phyloP scores from a whole-genome alignment of 2,113 vertebrate genomes.

The Argyrosomus japonicus region DNA sequence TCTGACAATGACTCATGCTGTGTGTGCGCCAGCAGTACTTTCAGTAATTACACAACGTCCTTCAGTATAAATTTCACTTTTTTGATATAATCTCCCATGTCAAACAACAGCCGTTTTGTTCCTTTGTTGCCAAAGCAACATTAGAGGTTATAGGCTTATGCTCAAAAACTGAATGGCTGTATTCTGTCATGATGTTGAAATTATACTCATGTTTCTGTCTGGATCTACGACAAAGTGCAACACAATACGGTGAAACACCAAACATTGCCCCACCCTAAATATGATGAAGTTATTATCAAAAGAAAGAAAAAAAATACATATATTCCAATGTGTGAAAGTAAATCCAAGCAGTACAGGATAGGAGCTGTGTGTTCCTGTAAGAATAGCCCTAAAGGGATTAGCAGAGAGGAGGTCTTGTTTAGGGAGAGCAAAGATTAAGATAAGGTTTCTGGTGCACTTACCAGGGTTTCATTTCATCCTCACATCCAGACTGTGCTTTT shows the following conservation, averaged over 20 bases:
- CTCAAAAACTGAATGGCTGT: conserved; percentile 44
- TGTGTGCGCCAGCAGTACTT: conserved; percentile 61
- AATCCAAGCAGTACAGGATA: conserved; percentile 19
- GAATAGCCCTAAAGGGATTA: conserved; percentile 44
- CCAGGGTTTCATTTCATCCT: conserved; percentile 56
- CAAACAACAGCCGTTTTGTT: conserved; percentile 73
- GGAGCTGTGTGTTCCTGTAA: conserved; percentile 44
- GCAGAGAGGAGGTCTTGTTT: conserved; percentile 45
- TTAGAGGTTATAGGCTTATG: conserved; percentile 60
- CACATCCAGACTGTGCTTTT: conserved; percentile 14
- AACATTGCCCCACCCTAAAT: conserved; percentile 39
- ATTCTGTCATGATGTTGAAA: conserved; percentile 60
- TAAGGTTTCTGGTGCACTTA: conserved; percentile 60
- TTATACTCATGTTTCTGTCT: conserved; percentile 34
- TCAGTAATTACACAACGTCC: conserved; percentile 73
- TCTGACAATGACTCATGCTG: conserved; percentile 69
- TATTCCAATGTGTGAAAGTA: conserved; percentile 48
- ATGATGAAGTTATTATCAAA: conserved; percentile 56
- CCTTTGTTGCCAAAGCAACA: conserved; percentile 74
- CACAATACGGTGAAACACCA: conserved; percentile 34
- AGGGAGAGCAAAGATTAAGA: conserved; percentile 63
- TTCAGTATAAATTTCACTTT: conserved; percentile 74
- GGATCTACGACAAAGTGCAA: conserved; percentile 53
- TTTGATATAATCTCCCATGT: conserved; percentile 78
- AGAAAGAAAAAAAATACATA: conserved; percentile 27